Evolutionary conservation across 2,797 vertebrate species (phyloP), one percentile per base, ranked within the genome.

Genomic region (Sebastes iracundus): DNA sequence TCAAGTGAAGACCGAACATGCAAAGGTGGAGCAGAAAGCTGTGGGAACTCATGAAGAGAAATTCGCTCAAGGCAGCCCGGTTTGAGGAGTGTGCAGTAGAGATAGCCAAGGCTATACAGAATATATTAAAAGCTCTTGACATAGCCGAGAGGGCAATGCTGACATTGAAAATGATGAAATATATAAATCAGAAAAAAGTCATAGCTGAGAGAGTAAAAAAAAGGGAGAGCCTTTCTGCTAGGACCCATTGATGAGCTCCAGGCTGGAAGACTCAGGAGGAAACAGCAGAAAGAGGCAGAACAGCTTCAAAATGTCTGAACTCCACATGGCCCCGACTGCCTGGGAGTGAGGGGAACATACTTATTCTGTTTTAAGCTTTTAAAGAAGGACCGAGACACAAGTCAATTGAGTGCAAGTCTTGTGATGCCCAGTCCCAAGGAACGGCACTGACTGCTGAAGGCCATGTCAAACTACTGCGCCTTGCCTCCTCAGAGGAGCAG

Each of bases 111-210:
- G 38, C 63, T 65, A n/a, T 28, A 61, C 28, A 71, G 30, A 72
- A 75, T 72, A 49, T 64, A 79, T 83, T 67, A 72, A 75, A 79
- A 77, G 59, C 64, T 76, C 22, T 53, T 56, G 71, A 83, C 42
- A 65, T 42, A 68, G 33, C 65, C 23, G 1, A 85, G 69, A 81
- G 79, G 61, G 42, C 35, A 30, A 64, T n/a, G 28, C 76, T 71
- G 67, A 72, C 75, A 38, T 30, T 71, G 61, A 77, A 72, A 73
- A 70, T 52, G 32, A 46, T 75, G 62, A 82, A 53, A 84, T 65
- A 27, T 25, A 75, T 52, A n/a, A 16, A 75, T 63, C 61, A 49
- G 23, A 64, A 64, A 72, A 52, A 59, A 77, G n/a, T 22, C 42
- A 58, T n/a, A 59, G 73, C 35, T 70, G 22, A 49, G 32, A 77